Conservation (phyloP, 2,797 vertebrate species). For the Melanotaenia parkinsoni region DNA sequence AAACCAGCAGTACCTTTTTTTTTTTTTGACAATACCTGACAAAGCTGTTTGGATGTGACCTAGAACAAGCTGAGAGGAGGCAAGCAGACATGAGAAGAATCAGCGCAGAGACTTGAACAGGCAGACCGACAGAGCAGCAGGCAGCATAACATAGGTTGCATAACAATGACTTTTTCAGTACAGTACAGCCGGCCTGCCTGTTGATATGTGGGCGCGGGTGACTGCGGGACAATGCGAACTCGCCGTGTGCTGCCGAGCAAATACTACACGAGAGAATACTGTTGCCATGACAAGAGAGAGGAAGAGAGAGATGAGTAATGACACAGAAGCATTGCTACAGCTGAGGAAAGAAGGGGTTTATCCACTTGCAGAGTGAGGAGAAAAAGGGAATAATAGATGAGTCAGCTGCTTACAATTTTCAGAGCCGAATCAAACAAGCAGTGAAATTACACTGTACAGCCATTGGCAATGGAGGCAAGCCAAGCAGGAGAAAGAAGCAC, state of each 20-base stretch:
- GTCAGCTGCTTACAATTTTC: conserved; percentile 72
- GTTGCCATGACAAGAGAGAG: conserved; percentile 78
- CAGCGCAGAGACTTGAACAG: conserved; percentile 47
- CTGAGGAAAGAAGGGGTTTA: conserved; percentile 58
- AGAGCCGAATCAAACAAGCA: conserved; percentile 58
- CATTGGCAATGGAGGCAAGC: conserved; percentile 67
- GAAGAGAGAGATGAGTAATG: conserved; percentile 60
- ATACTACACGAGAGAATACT: conserved; percentile 73
- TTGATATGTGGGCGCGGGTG: conserved; percentile 82
- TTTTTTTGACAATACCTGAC: conserved; percentile 42
- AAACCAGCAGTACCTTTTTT: conserved; percentile 29
- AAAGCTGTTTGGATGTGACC: conserved; percentile 54
- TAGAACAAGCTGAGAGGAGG: conserved; percentile 34
- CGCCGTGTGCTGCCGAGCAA: conserved; percentile 70
- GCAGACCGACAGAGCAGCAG: conserved; percentile 67
- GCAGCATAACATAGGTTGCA: conserved; percentile 76
- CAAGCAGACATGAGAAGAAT: conserved; percentile 48
- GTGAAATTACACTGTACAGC: conserved; percentile 70
- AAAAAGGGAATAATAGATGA: conserved; percentile 75
- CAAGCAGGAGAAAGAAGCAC: conserved; percentile 58
- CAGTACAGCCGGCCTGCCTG: conserved; percentile 76
- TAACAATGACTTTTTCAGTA: conserved; percentile 78
- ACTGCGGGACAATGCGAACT: conserved; percentile 78
- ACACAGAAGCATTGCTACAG: conserved; percentile 60
- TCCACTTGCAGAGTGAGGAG: conserved; percentile 58